Percentiles rank a stretch among this genome's conserved stretches.
Evolutionary conservation across 2,888 invertebrate genomes (phyloP).

Genomic region (Serripes groenlandicus): DNA sequence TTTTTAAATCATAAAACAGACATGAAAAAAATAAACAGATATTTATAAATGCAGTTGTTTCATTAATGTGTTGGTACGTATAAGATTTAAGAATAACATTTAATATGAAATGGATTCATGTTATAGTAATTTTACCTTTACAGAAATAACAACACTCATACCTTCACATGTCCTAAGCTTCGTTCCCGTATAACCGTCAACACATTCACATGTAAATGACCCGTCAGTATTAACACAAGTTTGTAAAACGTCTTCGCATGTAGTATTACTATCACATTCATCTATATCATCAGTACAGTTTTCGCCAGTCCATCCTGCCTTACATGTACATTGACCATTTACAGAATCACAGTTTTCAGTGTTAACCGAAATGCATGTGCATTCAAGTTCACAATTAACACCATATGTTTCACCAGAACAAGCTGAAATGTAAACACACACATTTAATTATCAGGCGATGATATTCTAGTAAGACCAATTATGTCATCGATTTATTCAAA

Average conservation of each 20-base stretch:
- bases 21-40: too few relatives aligned
- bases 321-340: not conserved
- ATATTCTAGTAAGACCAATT: too few relatives aligned
- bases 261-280: slow-evolving; percentile 38
- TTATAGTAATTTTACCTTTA: too few relatives aligned
- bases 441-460: too few relatives aligned
- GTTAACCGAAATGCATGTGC: not conserved
- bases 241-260: slow-evolving; percentile 38
- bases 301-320: not conserved
- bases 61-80: too few relatives aligned
- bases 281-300: slow-evolving; percentile 1
- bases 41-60: too few relatives aligned
- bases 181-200: slow-evolving; percentile 49
- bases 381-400: not conserved
- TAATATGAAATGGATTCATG: too few relatives aligned
- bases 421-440: not conserved
- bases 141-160: not conserved
- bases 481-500: too few relatives aligned
- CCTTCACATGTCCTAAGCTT: not conserved
- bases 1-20: too few relatives aligned
- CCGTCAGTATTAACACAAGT: slow-evolving; percentile 61
- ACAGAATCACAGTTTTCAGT: not conserved
- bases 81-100: too few relatives aligned
- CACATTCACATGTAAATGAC: slow-evolving; percentile 60
- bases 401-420: not conserved